Evolutionary conservation across 2,888 invertebrate species (phyloP).

Genomic region (Pteria penguin): DNA sequence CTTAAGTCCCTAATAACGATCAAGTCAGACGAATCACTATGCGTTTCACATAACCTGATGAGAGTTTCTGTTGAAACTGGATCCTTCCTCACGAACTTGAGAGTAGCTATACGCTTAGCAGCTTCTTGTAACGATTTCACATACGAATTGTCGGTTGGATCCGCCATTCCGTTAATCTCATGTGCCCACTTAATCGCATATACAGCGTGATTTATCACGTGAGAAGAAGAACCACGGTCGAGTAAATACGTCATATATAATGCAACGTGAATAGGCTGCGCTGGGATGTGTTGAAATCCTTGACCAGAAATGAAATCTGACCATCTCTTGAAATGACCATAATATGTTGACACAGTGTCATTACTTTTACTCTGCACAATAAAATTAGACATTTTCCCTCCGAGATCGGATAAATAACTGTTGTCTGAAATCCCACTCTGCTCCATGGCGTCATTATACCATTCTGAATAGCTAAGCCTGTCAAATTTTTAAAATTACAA

Average conservation of each 20-base stretch:
- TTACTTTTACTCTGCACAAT: neutral
- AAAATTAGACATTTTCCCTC: neutral
- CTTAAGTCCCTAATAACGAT: neutral
- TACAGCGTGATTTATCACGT: conserved; percentile 27
- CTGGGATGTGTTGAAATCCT: conserved; percentile 25
- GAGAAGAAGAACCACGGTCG: conserved; percentile 18
- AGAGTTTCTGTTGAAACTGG: neutral
- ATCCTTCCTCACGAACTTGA: neutral
- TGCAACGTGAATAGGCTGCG: conserved; percentile 25
- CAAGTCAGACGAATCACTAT: neutral
- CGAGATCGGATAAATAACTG: neutral
- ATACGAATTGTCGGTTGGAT: conserved; percentile 35
- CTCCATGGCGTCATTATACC: neutral
- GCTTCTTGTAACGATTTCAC: conserved; percentile 28
- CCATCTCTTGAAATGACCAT: neutral
- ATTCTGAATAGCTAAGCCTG: neutral
- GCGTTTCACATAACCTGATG: conserved; percentile 16
- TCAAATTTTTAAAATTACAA: neutral
- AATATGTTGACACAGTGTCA: neutral
- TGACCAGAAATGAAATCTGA: neutral
- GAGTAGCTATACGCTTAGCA: conserved; percentile 28
- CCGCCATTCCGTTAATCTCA: conserved; percentile 5
- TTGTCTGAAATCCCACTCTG: neutral
- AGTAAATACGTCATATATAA: conserved; percentile 38
- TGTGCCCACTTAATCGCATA: conserved; percentile 45